Evolutionary conservation across 1,140 invertebrate species (phyloP).

Genomic region (Thaumetopoea pityocampa): DNA sequence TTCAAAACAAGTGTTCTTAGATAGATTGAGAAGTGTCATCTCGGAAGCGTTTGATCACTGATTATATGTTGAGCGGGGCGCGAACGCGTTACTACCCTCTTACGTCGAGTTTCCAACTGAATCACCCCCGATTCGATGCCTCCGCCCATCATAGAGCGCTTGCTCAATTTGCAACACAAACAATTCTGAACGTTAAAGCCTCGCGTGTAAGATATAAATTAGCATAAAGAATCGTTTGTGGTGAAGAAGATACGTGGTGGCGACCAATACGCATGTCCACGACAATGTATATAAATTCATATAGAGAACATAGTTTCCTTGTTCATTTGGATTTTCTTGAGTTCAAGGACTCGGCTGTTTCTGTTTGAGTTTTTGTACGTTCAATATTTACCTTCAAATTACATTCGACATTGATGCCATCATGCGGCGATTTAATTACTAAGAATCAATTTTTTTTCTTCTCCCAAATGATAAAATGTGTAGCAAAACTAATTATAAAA

Average conservation of each 20-base stretch:
- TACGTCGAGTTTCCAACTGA: constrained; percentile 66
- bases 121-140: constrained; percentile 68
- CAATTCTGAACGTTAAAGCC: constrained; percentile 28
- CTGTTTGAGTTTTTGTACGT: constrained; percentile 46
- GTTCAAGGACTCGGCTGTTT: constrained; percentile 69
- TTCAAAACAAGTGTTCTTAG: constrained; percentile 36
- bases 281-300: constrained; percentile 65
- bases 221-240: constrained; percentile 25
- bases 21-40: constrained; percentile 51
- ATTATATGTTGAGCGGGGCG: constrained; percentile 51
- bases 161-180: constrained; percentile 38
- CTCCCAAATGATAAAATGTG: background rate
- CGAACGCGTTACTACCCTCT: constrained; percentile 52
- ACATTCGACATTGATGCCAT: constrained; percentile 19
- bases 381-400: constrained; percentile 27
- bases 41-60: constrained; percentile 61
- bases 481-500: too few relatives aligned
- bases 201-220: constrained; percentile 36
- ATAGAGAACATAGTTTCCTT: constrained; percentile 68
- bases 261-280: constrained; percentile 74
- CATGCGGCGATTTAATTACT: constrained; percentile 2
- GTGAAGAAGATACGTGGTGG: constrained; percentile 68
- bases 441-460: constrained; percentile 1
- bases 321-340: constrained; percentile 66
- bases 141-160: constrained; percentile 72